phyloP scores from a whole-genome alignment of 1,140 invertebrate species.

The Popillia japonica region DNA sequence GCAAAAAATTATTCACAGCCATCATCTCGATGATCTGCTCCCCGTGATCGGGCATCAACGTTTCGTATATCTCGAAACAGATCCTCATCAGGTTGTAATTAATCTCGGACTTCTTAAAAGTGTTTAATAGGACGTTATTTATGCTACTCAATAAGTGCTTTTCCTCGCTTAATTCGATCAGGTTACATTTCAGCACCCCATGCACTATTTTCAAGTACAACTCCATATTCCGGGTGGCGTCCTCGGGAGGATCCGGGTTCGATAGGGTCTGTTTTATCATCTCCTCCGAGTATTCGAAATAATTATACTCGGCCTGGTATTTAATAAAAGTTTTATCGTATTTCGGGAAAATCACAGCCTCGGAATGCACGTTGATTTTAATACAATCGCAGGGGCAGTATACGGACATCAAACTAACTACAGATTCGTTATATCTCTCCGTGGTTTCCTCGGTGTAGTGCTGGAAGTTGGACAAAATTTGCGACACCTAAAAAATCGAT shows the following conservation, averaged over 20 bases:
- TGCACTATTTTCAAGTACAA: background rate
- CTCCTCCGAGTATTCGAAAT: background rate
- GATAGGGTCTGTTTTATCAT: background rate
- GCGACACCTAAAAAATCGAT: background rate
- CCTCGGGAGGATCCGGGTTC: background rate
- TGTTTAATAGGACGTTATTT: background rate
- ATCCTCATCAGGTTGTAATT: conserved; percentile 1
- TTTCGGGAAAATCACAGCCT: background rate
- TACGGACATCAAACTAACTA: background rate
- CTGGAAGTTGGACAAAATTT: background rate
- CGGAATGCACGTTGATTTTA: background rate
- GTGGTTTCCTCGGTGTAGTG: conserved; percentile 9
- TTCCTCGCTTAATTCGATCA: background rate
- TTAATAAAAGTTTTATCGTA: background rate
- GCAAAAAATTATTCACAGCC: conserved; percentile 32
- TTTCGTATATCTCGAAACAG: conserved; percentile 7
- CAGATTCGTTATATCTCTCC: background rate
- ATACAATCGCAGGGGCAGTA: background rate
- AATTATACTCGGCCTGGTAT: background rate
- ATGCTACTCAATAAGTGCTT: background rate
- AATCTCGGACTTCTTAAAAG: background rate
- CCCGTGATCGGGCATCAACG: background rate
- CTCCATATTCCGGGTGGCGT: background rate
- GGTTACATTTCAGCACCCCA: background rate
- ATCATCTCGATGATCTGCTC: conserved; percentile 26